Conservation (phyloP, 2,113 vertebrate species). For the Calypte anna region DNA sequence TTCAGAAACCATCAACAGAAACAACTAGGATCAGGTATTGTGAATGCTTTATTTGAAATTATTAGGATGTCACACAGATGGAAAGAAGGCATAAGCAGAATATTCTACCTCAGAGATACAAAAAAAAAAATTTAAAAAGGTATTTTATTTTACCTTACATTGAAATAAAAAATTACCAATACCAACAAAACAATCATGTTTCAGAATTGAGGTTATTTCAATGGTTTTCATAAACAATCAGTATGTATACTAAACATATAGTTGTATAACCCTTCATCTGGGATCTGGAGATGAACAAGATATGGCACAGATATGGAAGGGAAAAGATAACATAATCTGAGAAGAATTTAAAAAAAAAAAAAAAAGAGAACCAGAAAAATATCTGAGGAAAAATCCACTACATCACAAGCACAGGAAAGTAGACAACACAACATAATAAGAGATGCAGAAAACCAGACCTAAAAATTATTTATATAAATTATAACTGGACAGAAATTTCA, state of each 20-base stretch:
- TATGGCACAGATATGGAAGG: background rate
- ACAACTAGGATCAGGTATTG: background rate
- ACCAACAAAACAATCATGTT: background rate
- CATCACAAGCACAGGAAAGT: background rate
- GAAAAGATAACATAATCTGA: background rate
- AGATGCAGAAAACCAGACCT: background rate
- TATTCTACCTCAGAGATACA: background rate
- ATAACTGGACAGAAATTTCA: background rate
- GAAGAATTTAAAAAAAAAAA: background rate
- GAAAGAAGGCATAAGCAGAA: background rate
- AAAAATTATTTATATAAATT: background rate
- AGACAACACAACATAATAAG: background rate
- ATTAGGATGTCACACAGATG: background rate
- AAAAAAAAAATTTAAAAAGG: too few relatives aligned
- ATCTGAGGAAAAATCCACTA: background rate
- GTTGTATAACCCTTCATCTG: background rate
- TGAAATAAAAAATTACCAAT: background rate
- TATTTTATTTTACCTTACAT: background rate
- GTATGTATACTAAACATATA: background rate
- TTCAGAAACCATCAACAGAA: background rate
- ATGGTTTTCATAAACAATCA: background rate
- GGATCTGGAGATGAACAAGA: background rate
- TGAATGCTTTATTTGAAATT: background rate
- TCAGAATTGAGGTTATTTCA: background rate
- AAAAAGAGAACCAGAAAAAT: background rate